Conservation (phyloP, 2,797 vertebrate genomes). For the Vespertilio murinus region DNA sequence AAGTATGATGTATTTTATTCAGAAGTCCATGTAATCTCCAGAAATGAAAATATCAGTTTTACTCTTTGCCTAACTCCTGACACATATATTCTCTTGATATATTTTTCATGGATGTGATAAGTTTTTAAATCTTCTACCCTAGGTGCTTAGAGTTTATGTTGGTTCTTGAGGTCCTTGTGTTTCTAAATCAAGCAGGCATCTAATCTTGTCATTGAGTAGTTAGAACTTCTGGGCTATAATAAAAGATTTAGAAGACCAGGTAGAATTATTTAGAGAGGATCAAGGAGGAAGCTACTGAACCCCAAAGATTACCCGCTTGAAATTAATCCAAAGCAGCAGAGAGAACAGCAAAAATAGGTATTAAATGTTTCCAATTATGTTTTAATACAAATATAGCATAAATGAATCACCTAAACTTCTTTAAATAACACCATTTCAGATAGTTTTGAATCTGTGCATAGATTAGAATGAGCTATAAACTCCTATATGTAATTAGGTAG, state of each 20-base stretch:
- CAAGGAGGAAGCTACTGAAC: background rate
- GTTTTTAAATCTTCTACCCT: background rate
- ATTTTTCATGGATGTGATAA: background rate
- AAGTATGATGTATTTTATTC: background rate
- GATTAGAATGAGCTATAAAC: background rate
- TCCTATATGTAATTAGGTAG: background rate
- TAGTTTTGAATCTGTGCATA: background rate
- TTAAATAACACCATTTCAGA: background rate
- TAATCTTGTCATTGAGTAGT: background rate
- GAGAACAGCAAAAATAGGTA: background rate
- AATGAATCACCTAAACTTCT: constrained; percentile 10
- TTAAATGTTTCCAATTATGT: background rate
- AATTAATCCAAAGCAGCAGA: background rate
- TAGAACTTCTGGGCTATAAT: background rate
- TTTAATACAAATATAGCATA: background rate
- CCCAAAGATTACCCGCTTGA: background rate
- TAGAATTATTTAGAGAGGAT: background rate
- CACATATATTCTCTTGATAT: background rate
- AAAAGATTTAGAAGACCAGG: background rate
- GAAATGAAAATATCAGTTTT: background rate
- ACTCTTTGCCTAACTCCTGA: background rate
- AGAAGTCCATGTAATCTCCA: background rate
- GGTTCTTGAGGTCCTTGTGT: background rate
- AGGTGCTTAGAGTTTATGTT: background rate
- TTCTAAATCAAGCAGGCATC: constrained; percentile 35